These are phyloP conservation scores for Anser cygnoides DNA, from an alignment of 2,113 vertebrate genomes.

Conservation along the genomic window DNA sequence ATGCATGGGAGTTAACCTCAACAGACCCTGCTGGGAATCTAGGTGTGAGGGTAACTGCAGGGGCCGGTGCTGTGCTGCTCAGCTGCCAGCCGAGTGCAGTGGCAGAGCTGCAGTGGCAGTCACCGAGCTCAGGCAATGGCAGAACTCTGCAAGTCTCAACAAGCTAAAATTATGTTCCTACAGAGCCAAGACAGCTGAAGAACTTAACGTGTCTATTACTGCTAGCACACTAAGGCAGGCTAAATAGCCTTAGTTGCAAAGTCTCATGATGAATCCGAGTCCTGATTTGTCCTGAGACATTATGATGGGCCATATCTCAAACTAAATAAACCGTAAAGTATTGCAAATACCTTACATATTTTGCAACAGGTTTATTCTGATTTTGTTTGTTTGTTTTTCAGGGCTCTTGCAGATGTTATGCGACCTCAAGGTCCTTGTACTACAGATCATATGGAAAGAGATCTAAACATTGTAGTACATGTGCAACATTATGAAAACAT, in stretches of 20 bases:
- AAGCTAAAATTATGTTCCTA: not conserved
- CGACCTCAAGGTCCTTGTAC: slow-evolving; percentile 92
- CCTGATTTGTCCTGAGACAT: not conserved
- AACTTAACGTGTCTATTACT: not conserved
- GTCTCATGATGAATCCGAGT: slow-evolving; percentile 13
- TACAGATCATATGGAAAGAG: slow-evolving; percentile 90
- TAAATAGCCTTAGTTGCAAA: slow-evolving; percentile 11
- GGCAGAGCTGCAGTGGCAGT: not conserved
- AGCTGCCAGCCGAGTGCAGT: not conserved
- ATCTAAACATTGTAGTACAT: slow-evolving; percentile 93
- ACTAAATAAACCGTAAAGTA: not conserved
- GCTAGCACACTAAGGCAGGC: not conserved
- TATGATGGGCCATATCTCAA: not conserved
- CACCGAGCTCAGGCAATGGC: not conserved
- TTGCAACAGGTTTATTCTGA: not conserved
- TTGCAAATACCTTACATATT: not conserved
- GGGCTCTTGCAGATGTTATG: slow-evolving; percentile 95
- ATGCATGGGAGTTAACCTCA: not conserved
- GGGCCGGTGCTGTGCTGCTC: not conserved
- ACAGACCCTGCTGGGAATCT: not conserved
- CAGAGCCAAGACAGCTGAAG: not conserved
- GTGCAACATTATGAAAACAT: slow-evolving; percentile 93
- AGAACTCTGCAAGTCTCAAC: not conserved
- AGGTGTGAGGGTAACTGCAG: not conserved
- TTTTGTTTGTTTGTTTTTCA: slow-evolving; percentile 71